These are phyloP conservation scores for Cervus canadensis DNA, from an alignment of 2,113 vertebrate species.

Conservation along the genomic window DNA sequence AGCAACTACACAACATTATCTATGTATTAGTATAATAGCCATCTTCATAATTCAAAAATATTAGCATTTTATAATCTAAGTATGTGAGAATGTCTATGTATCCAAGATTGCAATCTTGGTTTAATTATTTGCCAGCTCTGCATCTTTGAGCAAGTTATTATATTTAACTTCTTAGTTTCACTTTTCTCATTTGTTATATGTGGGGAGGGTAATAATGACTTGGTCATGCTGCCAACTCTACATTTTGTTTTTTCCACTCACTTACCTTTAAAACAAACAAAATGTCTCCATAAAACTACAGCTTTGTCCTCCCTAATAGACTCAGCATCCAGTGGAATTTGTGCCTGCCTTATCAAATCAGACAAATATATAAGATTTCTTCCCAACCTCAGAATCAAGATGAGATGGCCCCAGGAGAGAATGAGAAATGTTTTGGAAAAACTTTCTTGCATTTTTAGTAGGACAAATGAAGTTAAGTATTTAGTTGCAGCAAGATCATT, in stretches of 20 bases:
- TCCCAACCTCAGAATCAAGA: neutral
- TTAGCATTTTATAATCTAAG: neutral
- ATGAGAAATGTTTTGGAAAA: neutral
- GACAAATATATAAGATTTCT: neutral
- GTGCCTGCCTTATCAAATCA: neutral
- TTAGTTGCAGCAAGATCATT: neutral
- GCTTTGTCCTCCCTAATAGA: neutral
- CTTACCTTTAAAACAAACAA: neutral
- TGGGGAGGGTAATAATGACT: neutral
- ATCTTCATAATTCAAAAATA: neutral
- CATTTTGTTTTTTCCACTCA: neutral
- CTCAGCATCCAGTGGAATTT: neutral
- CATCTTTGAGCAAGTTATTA: neutral
- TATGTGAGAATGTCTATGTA: neutral
- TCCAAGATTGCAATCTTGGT: neutral
- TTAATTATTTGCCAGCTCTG: neutral
- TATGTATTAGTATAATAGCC: neutral
- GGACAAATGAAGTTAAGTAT: neutral
- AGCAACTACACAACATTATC: neutral
- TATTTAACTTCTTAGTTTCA: neutral
- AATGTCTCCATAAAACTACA: neutral
- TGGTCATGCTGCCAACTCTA: neutral
- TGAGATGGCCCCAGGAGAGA: neutral
- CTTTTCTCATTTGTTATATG: neutral
- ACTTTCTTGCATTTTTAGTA: neutral